Conservation (phyloP, 2,888 invertebrate genomes). For the Scrobipalpa costella region DNA sequence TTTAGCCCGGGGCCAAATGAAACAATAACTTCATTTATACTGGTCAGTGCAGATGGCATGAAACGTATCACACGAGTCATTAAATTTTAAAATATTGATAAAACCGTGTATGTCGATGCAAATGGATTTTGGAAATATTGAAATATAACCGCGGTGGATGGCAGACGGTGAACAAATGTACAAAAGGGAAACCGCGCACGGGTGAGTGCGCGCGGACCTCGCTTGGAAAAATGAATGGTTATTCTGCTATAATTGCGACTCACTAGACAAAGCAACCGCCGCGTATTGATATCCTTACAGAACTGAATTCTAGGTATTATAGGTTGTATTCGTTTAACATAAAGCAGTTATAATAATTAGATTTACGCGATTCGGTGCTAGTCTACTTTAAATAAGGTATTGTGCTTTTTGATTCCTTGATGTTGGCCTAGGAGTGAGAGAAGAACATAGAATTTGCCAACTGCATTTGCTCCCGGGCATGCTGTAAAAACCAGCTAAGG, state of each 20-base stretch:
- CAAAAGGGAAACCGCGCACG: conserved; percentile 77
- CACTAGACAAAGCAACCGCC: conserved; percentile 20
- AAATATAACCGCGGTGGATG: conserved; percentile 21
- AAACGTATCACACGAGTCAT: conserved; percentile 7
- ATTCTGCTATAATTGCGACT: conserved; percentile 70
- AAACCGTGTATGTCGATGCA: conserved; percentile 5
- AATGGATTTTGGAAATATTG: conserved; percentile 25
- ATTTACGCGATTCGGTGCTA: no score
- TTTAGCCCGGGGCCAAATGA: background rate
- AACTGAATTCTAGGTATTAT: background rate
- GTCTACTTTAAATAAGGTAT: no score
- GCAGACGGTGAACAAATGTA: conserved; percentile 72
- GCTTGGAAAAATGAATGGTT: conserved; percentile 72
- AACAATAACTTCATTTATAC: background rate
- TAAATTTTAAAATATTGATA: conserved; percentile 7
- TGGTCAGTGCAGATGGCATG: background rate
- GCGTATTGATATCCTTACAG: conserved; percentile 37
- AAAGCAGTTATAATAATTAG: no score
- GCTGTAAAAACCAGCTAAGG: no score
- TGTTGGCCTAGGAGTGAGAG: no score
- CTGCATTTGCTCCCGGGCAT: no score
- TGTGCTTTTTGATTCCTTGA: no score
- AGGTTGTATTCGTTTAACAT: background rate
- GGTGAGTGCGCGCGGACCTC: conserved; percentile 57
- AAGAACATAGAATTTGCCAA: no score